Base-by-base conservation (phyloP, 2,888 invertebrate species). In the Scaptomyza reducta region DNA sequence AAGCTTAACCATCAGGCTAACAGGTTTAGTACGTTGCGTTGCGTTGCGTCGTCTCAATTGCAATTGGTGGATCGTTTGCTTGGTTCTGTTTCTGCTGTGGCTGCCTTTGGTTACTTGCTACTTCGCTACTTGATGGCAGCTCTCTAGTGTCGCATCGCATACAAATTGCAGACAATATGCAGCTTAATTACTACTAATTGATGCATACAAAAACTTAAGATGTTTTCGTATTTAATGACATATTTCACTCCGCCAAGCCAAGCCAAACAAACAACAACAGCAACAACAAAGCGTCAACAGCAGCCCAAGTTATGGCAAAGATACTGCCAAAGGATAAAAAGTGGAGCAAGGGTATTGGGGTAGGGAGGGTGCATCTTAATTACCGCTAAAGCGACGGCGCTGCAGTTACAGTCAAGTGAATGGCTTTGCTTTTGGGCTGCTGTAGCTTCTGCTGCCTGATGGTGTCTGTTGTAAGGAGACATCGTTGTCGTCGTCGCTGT, bases 171-270 rank as follows among this genome's bases (percentile, higher is more conserved):
- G 87, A 89, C 89, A 90, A 89, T 89, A 87, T 89, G 88, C 89
- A 84, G 87, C 90, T 90, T 90, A 90, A 90, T 90, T 90, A 90
- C 90, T 84, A 72, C 89, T 90, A 90, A 90, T 90, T 90, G 90
- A 90, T 88, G 90, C 87, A 89, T 89, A 87, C 89, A 89, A 89
- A 84, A 90, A 90, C 89, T 90, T 90, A 85, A 85, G 88, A 88
- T 85, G 88, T 88, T 88, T 88, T 84, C 88, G 84, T 76, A 76
- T 87, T 80, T 87, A 89, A 87, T 88, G 82, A 88, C 87, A 89
- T 77, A 88, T 86, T 86, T 88, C 86, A 86, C 87, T 85, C 74
- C 82, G 64, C 79, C 59, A 68, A 66, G 70, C 65, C 67, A 70
- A 64, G 70, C 66, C 70, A 74, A 82, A 62, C 79, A 72, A 74